A percentile compares a stretch with the other conserved stretches of the same genome.
Conservation (phyloP, 2,888 invertebrate species). For the Magallana nippona region DNA sequence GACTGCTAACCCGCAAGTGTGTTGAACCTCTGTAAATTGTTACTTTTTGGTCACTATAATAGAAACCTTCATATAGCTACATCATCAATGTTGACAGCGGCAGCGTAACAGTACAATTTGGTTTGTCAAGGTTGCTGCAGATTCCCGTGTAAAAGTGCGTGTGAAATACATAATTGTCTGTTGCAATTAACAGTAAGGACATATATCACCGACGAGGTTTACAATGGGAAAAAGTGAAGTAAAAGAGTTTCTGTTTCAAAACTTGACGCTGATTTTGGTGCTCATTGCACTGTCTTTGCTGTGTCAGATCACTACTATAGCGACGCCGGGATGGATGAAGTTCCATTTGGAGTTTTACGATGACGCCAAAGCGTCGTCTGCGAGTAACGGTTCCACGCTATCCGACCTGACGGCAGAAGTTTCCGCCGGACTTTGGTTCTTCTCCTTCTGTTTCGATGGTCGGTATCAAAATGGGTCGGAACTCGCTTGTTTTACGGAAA, state of each 20-base stretch:
- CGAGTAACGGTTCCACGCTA: background rate
- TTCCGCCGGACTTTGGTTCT: background rate
- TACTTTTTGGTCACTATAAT: background rate
- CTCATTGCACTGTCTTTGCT: background rate
- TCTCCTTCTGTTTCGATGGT: constrained; percentile 9
- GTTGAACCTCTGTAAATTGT: background rate
- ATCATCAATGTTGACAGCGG: background rate
- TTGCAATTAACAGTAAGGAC: background rate
- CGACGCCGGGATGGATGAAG: constrained; percentile 25
- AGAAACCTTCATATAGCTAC: no score
- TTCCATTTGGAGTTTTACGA: constrained; percentile 8
- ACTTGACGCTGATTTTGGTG: background rate
- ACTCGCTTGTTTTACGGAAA: constrained; percentile 19
- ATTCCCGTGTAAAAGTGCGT: no score
- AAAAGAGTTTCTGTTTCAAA: background rate
- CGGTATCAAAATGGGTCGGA: background rate
- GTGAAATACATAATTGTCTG: no score
- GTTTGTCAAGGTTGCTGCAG: no score
- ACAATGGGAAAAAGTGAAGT: background rate
- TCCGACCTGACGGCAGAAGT: constrained; percentile 9
- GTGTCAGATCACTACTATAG: background rate
- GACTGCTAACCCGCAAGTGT: background rate
- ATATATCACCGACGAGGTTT: background rate
- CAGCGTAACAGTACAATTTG: background rate
- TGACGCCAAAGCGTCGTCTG: background rate